phyloP scores from a whole-genome alignment of 2,113 vertebrate genomes.

The Cnemophilus loriae region DNA sequence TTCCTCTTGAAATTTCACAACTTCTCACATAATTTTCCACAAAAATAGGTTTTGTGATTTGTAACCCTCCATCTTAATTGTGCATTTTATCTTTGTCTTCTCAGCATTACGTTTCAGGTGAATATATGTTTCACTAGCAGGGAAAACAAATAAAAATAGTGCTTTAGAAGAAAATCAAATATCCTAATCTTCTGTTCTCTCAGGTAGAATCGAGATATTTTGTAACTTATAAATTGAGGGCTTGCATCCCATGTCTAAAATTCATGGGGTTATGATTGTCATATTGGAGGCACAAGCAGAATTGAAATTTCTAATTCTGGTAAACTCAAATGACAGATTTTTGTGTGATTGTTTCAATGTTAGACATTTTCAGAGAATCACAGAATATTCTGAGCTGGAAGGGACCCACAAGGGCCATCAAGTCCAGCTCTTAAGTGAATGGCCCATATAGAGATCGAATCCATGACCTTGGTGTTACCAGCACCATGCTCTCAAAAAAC shows the following conservation, averaged over 20 bases:
- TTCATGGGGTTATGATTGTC: background rate
- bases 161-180: background rate
- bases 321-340: background rate
- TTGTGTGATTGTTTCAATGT: background rate
- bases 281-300: background rate
- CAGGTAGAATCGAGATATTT: background rate
- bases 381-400: background rate
- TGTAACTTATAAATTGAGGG: background rate
- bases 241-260: rapidly evolving
- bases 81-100: background rate
- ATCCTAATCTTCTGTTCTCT: background rate
- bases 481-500: background rate
- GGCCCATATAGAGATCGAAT: background rate
- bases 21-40: background rate
- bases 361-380: background rate
- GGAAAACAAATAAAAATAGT: background rate
- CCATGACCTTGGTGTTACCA: background rate
- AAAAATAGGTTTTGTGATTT: background rate
- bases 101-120: background rate
- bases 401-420: background rate
- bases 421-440: background rate
- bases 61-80: background rate
- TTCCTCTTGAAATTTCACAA: background rate
- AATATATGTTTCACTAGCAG: background rate
- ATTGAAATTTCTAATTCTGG: background rate